Percentiles rank a stretch among this genome's conserved stretches.
Conservation (phyloP, 1,140 invertebrate species). For the Vollenhovia emeryi region DNA sequence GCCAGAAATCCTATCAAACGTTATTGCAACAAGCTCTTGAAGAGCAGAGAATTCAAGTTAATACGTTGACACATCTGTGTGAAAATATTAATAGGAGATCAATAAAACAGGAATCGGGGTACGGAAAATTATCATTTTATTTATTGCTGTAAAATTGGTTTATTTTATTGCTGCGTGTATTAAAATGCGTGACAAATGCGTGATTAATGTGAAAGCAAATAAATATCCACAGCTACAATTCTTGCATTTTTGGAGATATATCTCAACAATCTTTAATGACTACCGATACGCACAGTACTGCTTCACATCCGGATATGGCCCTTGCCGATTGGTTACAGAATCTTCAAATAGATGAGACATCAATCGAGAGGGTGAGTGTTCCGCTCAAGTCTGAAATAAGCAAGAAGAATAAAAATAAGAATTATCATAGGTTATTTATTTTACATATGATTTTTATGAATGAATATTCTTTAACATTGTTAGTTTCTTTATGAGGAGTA, state of each 20-base stretch:
- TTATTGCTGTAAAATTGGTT: too few species aligned
- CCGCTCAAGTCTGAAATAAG: not conserved
- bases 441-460: not conserved
- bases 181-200: not conserved
- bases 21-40: slow-evolving; percentile 90
- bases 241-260: slow-evolving; percentile 63
- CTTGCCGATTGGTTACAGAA: slow-evolving; percentile 87
- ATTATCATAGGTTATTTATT: slow-evolving; percentile 2
- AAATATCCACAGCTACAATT: slow-evolving; percentile 71
- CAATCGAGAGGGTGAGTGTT: slow-evolving; percentile 85
- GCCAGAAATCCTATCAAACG: slow-evolving; percentile 89
- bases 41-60: slow-evolving; percentile 88
- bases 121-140: slow-evolving; percentile 57
- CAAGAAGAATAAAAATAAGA: slow-evolving; percentile 9
- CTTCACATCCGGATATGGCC: slow-evolving; percentile 78
- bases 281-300: slow-evolving; percentile 72
- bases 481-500: slow-evolving; percentile 92
- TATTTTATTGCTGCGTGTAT: not conserved
- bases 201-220: slow-evolving; percentile 13
- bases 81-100: slow-evolving; percentile 80
- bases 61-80: slow-evolving; percentile 83
- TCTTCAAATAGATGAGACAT: slow-evolving; percentile 86
- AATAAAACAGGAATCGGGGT: slow-evolving; percentile 77
- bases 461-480: slow-evolving; percentile 60
- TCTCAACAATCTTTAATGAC: slow-evolving; percentile 75